Evolutionary conservation across 2,113 vertebrate genomes (phyloP).

Genomic region (Cebidichthys violaceus): DNA sequence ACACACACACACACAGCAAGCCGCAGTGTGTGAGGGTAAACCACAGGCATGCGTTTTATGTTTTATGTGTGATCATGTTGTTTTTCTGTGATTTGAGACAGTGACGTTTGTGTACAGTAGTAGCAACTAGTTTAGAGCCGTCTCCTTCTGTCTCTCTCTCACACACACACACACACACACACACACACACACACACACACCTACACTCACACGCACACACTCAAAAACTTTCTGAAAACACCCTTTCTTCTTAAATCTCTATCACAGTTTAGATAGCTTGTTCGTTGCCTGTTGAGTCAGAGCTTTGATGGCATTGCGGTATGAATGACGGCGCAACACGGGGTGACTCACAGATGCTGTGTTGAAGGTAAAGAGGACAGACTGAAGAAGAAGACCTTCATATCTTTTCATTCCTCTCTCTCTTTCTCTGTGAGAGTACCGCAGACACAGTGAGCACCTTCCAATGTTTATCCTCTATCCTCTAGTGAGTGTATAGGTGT

Average conservation of each 20-base stretch:
- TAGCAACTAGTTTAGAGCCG: slow-evolving; percentile 12
- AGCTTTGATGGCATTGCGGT: slow-evolving; percentile 36
- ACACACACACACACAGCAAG: not conserved
- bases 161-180: not conserved
- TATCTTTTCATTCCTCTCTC: too few relatives aligned
- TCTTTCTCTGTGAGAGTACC: too few relatives aligned
- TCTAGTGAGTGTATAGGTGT: not conserved
- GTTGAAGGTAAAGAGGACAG: slow-evolving; percentile 14
- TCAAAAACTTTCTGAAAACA: not conserved
- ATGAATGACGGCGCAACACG: slow-evolving; percentile 50
- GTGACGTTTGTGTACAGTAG: slow-evolving; percentile 11
- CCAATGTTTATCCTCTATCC: not conserved
- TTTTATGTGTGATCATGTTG: slow-evolving; percentile 20
- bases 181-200: not conserved
- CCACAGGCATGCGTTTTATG: slow-evolving; percentile 41
- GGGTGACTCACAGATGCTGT: not conserved
- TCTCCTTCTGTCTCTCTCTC: not conserved
- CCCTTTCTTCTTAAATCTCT: not conserved
- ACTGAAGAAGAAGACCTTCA: not conserved
- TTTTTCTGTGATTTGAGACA: slow-evolving; percentile 22
- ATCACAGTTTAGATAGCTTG: too few relatives aligned
- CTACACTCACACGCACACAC: not conserved
- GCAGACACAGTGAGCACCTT: slow-evolving; percentile 2
- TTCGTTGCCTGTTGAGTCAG: slow-evolving; percentile 62
- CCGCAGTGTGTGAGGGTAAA: slow-evolving; percentile 6